Percentiles rank a stretch among this genome's conserved stretches.
Conservation (phyloP, 2,888 invertebrate species). For the Steinernema scapterisci region DNA sequence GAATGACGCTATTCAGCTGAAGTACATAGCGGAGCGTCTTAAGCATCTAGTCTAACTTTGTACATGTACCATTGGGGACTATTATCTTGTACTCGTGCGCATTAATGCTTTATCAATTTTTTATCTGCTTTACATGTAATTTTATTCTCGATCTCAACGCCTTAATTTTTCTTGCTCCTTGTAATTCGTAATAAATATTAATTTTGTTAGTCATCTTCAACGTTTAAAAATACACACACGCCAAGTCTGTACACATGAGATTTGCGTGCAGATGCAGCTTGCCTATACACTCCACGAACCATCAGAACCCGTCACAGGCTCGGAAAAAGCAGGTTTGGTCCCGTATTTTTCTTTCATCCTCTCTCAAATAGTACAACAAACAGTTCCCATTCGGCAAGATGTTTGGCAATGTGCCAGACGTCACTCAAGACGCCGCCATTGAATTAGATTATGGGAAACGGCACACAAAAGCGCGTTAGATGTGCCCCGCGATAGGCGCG, state of each 20-base stretch:
- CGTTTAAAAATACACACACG: too few species aligned
- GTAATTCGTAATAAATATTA: too few species aligned
- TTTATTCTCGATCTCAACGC: neutral
- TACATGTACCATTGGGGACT: neutral
- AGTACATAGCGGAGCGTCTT: conserved; percentile 53
- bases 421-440: neutral
- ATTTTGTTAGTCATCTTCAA: too few species aligned
- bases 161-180: neutral
- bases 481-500: neutral
- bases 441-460: neutral
- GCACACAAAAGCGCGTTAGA: neutral
- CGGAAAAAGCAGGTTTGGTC: too few species aligned
- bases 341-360: too few species aligned
- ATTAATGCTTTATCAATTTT: neutral
- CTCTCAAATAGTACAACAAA: too few species aligned
- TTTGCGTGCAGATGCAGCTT: too few species aligned
- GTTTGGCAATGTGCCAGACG: neutral
- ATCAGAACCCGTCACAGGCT: too few species aligned
- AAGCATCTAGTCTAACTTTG: conserved; percentile 1
- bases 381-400: neutral
- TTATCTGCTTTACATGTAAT: neutral
- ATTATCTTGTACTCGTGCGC: neutral
- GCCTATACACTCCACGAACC: too few species aligned
- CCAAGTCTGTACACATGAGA: too few species aligned
- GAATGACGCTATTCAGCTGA: conserved; percentile 57